Percentiles rank a stretch among this genome's conserved stretches.
phyloP scores from a whole-genome alignment of 2,797 vertebrate genomes.

The Schizopygopsis pylzovi region DNA sequence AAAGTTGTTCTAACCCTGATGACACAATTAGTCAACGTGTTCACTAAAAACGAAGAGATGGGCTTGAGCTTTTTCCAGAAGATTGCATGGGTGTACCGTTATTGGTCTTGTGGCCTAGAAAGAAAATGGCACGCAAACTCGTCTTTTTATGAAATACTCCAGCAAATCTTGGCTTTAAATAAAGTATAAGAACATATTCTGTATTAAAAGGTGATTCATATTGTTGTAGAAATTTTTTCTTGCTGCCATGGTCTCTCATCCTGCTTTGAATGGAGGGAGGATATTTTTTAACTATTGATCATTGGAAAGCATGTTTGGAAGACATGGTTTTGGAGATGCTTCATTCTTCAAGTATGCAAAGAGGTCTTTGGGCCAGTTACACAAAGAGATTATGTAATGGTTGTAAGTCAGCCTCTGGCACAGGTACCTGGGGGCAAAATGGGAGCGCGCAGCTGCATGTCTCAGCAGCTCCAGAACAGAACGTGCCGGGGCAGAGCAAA shows the following conservation, averaged over 20 bases:
- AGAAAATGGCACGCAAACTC: background rate
- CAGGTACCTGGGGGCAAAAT: slow-evolving; percentile 48
- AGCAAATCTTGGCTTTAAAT: slow-evolving; percentile 51
- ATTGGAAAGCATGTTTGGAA: slow-evolving; percentile 17
- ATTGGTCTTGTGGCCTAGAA: background rate
- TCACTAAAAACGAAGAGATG: slow-evolving; percentile 46
- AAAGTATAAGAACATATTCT: slow-evolving; percentile 47
- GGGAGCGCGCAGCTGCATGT: slow-evolving; percentile 59
- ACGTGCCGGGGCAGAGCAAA: slow-evolving; percentile 61
- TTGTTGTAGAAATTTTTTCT: slow-evolving; percentile 53
- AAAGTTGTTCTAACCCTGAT: slow-evolving; percentile 52
- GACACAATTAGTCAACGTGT: slow-evolving; percentile 48
- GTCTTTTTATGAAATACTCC: slow-evolving; percentile 30
- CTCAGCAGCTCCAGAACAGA: slow-evolving; percentile 53
- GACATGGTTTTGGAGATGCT: slow-evolving; percentile 14
- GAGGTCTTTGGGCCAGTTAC: slow-evolving; percentile 38
- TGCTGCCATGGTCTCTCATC: slow-evolving; percentile 38
- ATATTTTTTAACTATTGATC: slow-evolving; percentile 37
- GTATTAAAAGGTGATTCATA: slow-evolving; percentile 9
- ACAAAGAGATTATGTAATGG: slow-evolving; percentile 58
- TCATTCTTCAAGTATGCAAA: slow-evolving; percentile 17
- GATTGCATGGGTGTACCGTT: slow-evolving; percentile 31
- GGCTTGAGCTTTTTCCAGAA: slow-evolving; percentile 48
- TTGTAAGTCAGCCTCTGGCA: slow-evolving; percentile 49
- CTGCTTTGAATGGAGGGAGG: slow-evolving; percentile 39